phyloP scores from a whole-genome alignment of 2,113 vertebrate genomes.

The Gymnorhina tibicen region DNA sequence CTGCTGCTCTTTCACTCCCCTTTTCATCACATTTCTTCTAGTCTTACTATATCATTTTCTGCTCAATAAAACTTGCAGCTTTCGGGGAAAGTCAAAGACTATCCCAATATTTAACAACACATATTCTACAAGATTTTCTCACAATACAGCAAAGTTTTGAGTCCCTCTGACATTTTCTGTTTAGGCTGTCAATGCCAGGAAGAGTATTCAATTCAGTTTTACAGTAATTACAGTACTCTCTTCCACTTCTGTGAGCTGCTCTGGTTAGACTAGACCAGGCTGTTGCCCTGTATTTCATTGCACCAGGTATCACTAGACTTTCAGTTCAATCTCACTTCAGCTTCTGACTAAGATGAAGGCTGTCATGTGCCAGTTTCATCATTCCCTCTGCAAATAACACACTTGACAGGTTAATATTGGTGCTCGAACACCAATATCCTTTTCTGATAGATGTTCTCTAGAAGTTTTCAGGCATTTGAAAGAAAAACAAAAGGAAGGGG shows the following conservation, averaged over 20 bases:
- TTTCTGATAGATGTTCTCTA: neutral
- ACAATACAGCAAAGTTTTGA: neutral
- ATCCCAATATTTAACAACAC: neutral
- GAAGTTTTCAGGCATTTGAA: neutral
- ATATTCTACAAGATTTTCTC: neutral
- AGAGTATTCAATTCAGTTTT: neutral
- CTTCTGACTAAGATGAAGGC: neutral
- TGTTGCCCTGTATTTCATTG: neutral
- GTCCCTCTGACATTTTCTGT: neutral
- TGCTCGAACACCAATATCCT: neutral
- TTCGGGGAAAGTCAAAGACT: neutral
- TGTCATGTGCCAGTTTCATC: neutral
- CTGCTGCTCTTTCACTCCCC: neutral
- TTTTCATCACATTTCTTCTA: neutral
- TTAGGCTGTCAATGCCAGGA: neutral
- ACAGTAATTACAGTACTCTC: neutral
- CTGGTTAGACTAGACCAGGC: neutral
- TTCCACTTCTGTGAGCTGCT: neutral
- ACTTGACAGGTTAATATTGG: neutral
- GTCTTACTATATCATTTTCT: neutral
- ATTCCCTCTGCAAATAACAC: neutral
- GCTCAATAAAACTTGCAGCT: neutral
- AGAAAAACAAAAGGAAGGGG: fast-evolving
- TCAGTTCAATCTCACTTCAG: neutral
- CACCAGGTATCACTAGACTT: neutral